Percentiles rank a stretch among this genome's conserved stretches.
Conservation (phyloP, 2,113 vertebrate species). For the Menidia beryllina region DNA sequence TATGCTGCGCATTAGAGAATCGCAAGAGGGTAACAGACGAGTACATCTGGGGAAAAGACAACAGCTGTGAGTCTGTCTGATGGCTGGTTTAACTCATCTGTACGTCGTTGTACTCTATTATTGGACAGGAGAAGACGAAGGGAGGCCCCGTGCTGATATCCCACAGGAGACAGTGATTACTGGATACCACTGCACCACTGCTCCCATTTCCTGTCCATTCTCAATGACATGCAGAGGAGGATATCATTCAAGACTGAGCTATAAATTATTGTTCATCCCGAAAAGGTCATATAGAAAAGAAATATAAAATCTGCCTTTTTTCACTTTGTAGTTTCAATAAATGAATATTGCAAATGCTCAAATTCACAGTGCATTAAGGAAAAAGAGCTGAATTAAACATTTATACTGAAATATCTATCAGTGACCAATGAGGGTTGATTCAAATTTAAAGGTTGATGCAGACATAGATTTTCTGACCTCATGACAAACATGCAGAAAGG, state of each 20-base stretch:
- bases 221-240: slow-evolving; percentile 55
- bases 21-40: not conserved
- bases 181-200: slow-evolving; percentile 37
- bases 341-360: not conserved
- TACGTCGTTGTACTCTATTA: slow-evolving; percentile 46
- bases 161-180: slow-evolving; percentile 50
- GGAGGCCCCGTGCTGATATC: slow-evolving; percentile 46
- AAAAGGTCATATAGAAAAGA: too few relatives aligned
- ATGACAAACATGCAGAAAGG: slow-evolving; percentile 10
- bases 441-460: slow-evolving; percentile 10
- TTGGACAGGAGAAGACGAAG: slow-evolving; percentile 55
- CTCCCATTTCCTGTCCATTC: slow-evolving; percentile 47
- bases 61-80: slow-evolving; percentile 33
- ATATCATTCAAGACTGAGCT: slow-evolving; percentile 40
- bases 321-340: not conserved
- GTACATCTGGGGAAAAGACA: slow-evolving; percentile 3
- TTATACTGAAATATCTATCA: not conserved
- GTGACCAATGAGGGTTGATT: not conserved
- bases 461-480: slow-evolving; percentile 1
- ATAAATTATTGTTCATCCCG: slow-evolving; percentile 41
- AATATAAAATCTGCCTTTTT: slow-evolving; percentile 16
- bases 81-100: slow-evolving; percentile 23
- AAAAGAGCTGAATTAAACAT: too few relatives aligned
- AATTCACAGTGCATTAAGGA: too few relatives aligned
- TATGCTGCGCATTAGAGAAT: not conserved